Conservation (phyloP, 2,113 vertebrate genomes). For the Merops nubicus region DNA sequence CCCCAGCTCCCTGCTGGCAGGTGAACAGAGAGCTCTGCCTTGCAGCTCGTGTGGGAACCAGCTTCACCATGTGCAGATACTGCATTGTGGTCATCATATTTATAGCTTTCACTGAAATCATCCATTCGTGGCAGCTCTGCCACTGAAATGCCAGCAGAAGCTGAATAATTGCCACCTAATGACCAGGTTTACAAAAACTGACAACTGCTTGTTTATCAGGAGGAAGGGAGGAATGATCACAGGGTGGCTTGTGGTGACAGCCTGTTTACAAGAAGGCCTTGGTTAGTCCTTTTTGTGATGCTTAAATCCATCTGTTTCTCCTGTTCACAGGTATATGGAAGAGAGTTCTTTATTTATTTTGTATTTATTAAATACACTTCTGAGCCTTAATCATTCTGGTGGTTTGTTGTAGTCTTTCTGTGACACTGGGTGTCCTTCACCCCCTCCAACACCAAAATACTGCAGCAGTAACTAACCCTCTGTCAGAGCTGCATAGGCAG, state of each 20-base stretch:
- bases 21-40: constrained; percentile 27
- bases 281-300: not conserved
- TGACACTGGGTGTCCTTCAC: not conserved
- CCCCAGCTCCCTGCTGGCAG: not conserved
- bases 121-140: not conserved
- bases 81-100: not conserved
- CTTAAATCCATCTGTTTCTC: not conserved
- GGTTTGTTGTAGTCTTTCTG: not conserved
- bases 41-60: not conserved
- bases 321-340: not conserved
- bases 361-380: not conserved
- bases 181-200: constrained; percentile 3
- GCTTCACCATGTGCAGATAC: not conserved
- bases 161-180: constrained; percentile 16
- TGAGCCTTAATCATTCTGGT: not conserved
- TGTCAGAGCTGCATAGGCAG: not conserved
- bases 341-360: not conserved
- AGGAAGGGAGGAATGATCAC: not conserved
- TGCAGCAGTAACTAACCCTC: not conserved
- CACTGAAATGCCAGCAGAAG: not conserved
- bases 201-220: not conserved
- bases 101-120: not conserved
- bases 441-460: not conserved
- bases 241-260: not conserved
- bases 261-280: not conserved